These are phyloP conservation scores for Neolamprologus cancellatus DNA, from an alignment of 2,113 vertebrate species.

Conservation along the genomic window DNA sequence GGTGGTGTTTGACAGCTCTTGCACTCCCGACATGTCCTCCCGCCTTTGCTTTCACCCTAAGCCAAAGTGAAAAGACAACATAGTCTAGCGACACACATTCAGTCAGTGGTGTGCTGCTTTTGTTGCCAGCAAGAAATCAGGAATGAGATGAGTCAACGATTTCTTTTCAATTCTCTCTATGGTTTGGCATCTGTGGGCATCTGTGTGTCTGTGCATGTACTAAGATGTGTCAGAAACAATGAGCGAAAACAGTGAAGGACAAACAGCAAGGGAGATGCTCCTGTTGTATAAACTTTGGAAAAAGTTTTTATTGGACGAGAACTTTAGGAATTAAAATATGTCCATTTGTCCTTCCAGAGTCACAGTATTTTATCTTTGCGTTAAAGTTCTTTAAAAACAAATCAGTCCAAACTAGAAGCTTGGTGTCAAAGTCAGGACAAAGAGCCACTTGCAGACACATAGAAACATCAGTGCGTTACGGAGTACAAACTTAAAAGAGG, in stretches of 20 bases:
- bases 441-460: neutral
- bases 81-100: constrained; percentile 3
- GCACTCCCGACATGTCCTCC: neutral
- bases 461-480: neutral
- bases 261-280: neutral
- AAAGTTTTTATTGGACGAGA: neutral
- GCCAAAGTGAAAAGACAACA: constrained; percentile 44
- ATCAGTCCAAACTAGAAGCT: neutral
- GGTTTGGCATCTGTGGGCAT: neutral
- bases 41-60: constrained; percentile 25
- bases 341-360: neutral
- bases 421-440: neutral
- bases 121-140: constrained; percentile 25
- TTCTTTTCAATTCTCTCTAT: constrained; percentile 12
- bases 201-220: neutral
- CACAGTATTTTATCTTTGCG: neutral
- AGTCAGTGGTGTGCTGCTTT: constrained; percentile 14
- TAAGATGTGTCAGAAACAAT: neutral
- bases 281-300: neutral
- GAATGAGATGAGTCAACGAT: constrained; percentile 38
- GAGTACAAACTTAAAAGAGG: neutral
- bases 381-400: neutral
- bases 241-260: neutral
- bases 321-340: neutral
- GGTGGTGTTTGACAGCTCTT: constrained; percentile 11